Conservation (phyloP, 1,140 invertebrate species). For the Cryptotermes secundus region DNA sequence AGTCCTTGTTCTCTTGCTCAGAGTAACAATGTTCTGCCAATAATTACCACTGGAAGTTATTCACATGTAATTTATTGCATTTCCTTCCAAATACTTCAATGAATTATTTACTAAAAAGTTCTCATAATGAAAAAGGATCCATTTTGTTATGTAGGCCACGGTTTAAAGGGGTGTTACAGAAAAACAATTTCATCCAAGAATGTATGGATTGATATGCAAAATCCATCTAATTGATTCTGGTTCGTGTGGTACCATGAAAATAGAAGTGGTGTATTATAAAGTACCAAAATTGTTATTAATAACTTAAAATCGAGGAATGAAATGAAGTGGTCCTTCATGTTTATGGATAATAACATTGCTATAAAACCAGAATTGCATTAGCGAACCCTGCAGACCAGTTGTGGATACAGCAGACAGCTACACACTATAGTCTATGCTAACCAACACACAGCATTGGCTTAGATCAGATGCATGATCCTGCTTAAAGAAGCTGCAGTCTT, state of each 20-base stretch:
- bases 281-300: not conserved
- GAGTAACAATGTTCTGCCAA: not conserved
- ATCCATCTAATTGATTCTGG: not conserved
- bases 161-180: not conserved
- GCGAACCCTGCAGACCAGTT: not conserved
- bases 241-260: not conserved
- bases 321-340: not conserved
- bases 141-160: not conserved
- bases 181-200: not conserved
- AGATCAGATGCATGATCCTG: not conserved
- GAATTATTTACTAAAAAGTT: not conserved
- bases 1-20: not conserved
- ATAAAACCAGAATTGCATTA: not conserved
- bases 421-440: not conserved
- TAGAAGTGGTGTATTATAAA: not conserved
- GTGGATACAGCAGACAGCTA: not conserved
- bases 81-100: not conserved
- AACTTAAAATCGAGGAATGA: not conserved
- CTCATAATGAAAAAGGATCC: constrained; percentile 1
- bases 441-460: not conserved
- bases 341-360: not conserved
- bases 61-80: constrained; percentile 17
- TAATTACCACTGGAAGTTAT: not conserved
- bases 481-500: not conserved
- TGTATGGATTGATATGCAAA: not conserved